These are phyloP conservation scores for Aselliscus stoliczkanus DNA, from an alignment of 2,797 vertebrate genomes.

Conservation along the genomic window DNA sequence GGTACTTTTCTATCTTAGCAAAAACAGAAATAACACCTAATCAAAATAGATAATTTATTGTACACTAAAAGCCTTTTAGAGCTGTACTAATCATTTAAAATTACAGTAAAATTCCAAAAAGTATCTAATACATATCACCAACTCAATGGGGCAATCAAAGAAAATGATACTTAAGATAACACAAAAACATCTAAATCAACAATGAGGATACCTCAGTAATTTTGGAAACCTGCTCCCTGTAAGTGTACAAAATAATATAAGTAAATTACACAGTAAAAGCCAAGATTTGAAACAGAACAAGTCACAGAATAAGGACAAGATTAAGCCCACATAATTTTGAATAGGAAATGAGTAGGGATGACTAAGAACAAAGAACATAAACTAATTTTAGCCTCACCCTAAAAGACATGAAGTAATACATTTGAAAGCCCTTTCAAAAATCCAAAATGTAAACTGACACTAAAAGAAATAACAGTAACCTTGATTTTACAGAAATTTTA, in stretches of 20 bases:
- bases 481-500: slow-evolving; percentile 17
- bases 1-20: not conserved
- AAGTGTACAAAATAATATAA: slow-evolving; percentile 31
- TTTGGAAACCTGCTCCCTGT: not conserved
- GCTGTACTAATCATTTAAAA: slow-evolving; percentile 6
- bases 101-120: slow-evolving; percentile 12
- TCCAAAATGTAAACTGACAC: slow-evolving; percentile 41
- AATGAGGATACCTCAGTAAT: not conserved
- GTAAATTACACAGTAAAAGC: slow-evolving; percentile 43
- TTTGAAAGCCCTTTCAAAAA: slow-evolving; percentile 45
- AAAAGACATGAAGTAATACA: slow-evolving; percentile 56
- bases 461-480: slow-evolving; percentile 16
- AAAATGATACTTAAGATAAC: slow-evolving; percentile 22
- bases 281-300: slow-evolving; percentile 63
- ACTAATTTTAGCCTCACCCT: slow-evolving; percentile 68
- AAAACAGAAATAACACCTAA: slow-evolving; percentile 30
- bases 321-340: slow-evolving; percentile 67
- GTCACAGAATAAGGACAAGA: slow-evolving; percentile 57
- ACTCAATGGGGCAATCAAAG: not conserved
- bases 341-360: slow-evolving; percentile 70
- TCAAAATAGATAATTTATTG: slow-evolving; percentile 9
- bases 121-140: not conserved
- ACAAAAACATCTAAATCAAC: not conserved
- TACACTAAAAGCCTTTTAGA: slow-evolving; percentile 3
- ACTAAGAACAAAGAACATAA: slow-evolving; percentile 70